Conservation (phyloP, 2,797 vertebrate species). For the Psittacula echo region DNA sequence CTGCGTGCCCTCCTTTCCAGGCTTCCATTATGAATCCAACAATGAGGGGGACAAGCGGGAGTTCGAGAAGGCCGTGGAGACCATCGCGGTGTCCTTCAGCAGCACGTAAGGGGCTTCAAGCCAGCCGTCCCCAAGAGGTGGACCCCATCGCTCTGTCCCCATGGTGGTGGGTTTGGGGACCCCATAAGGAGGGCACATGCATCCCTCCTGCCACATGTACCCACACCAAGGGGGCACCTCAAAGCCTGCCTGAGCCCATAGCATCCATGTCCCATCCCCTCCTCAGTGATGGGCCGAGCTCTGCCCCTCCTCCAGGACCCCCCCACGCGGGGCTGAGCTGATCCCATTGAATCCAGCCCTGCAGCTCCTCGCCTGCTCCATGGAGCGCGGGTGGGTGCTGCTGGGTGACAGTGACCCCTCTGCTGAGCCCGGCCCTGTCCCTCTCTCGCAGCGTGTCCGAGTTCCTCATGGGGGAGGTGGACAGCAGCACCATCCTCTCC, state of each 20-base stretch:
- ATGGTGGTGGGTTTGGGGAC: background rate
- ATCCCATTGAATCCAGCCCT: background rate
- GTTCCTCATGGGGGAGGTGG: conserved; percentile 96
- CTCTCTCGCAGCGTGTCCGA: conserved; percentile 87
- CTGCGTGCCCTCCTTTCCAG: conserved; percentile 60
- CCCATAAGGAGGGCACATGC: rapidly evolving
- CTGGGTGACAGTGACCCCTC: background rate
- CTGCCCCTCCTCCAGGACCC: background rate
- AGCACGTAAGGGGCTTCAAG: conserved; percentile 85
- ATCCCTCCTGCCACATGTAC: background rate
- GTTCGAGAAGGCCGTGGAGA: conserved; percentile 96
- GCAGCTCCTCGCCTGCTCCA: background rate
- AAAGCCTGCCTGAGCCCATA: rapidly evolving
- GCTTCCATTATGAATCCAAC: conserved; percentile 91
- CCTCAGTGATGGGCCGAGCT: background rate
- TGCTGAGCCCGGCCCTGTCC: background rate
- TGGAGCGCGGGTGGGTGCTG: rapidly evolving
- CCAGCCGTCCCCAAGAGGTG: rapidly evolving
- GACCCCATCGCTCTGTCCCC: background rate
- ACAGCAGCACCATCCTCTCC: conserved; percentile 94
- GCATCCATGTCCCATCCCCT: background rate
- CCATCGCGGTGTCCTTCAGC: conserved; percentile 94
- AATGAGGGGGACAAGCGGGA: conserved; percentile 90
- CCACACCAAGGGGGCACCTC: background rate
- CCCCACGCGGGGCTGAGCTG: background rate